phyloP scores from a whole-genome alignment of 2,888 invertebrate genomes.

The Pollenia amentaria region DNA sequence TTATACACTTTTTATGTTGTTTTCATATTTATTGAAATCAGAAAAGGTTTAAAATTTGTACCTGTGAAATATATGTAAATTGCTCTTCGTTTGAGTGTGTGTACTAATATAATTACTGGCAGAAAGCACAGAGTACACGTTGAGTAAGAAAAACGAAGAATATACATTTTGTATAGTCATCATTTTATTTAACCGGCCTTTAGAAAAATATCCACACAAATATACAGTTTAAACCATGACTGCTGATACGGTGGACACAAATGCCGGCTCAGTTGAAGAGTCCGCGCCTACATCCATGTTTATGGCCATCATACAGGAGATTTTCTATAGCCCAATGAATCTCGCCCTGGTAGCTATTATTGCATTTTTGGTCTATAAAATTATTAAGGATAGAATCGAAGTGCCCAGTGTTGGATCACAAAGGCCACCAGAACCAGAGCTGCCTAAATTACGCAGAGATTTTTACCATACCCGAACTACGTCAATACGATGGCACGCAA shows the following conservation, averaged over 20 bases:
- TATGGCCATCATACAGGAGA: conserved; percentile 85
- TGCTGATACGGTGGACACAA: conserved; percentile 63
- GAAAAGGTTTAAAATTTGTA: conserved; percentile 9
- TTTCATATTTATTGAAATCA: conserved; percentile 15
- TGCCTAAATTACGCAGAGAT: conserved; percentile 94
- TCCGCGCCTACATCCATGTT: conserved; percentile 74
- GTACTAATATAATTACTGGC: conserved; percentile 40
- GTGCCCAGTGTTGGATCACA: conserved; percentile 80
- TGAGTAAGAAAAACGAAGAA: conserved; percentile 30
- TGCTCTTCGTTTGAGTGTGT: conserved; percentile 23
- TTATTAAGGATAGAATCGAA: conserved; percentile 87
- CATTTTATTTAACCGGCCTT: conserved; percentile 54
- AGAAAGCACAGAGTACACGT: conserved; percentile 63
- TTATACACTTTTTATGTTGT: conserved; percentile 19
- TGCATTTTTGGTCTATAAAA: conserved; percentile 90
- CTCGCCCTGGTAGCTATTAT: conserved; percentile 89
- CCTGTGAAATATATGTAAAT: background rate
- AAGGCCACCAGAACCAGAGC: conserved; percentile 85
- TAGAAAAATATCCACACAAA: conserved; percentile 24
- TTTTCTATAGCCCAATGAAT: conserved; percentile 90
- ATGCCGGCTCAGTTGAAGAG: conserved; percentile 67
- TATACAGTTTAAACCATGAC: conserved; percentile 40
- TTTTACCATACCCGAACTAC: conserved; percentile 95
- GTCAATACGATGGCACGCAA: conserved; percentile 93
- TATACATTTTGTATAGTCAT: conserved; percentile 50